phyloP scores from a whole-genome alignment of 2,797 vertebrate species.

The Cottoperca gobio region DNA sequence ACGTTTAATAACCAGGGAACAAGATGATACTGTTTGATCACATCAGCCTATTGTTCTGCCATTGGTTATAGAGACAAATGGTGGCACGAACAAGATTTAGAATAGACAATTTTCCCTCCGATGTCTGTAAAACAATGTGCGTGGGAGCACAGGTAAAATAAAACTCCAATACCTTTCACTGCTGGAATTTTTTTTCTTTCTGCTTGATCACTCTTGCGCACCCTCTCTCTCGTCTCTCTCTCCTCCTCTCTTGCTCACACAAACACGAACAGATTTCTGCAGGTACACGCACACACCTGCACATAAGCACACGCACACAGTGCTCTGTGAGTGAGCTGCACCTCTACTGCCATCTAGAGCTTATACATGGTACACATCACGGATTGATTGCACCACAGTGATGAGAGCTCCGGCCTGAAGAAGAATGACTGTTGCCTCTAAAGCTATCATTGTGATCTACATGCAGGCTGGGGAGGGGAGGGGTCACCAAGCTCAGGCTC shows the following conservation, averaged over 20 bases:
- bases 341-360: constrained; percentile 78
- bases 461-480: neutral
- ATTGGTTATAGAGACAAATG: constrained; percentile 74
- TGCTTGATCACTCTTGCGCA: constrained; percentile 50
- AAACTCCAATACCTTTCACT: constrained; percentile 60
- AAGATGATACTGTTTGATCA: constrained; percentile 77
- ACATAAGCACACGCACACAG: neutral
- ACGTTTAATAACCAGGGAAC: constrained; percentile 77
- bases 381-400: constrained; percentile 2
- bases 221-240: constrained; percentile 12
- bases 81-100: constrained; percentile 70
- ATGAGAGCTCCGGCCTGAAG: constrained; percentile 5
- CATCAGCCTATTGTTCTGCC: constrained; percentile 74
- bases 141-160: constrained; percentile 64
- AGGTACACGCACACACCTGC: constrained; percentile 30
- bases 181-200: constrained; percentile 30
- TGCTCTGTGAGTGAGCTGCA: constrained; percentile 46
- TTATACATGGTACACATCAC: neutral
- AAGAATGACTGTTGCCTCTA: constrained; percentile 2
- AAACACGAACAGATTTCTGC: constrained; percentile 42
- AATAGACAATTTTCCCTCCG: constrained; percentile 60
- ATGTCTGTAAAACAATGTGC: constrained; percentile 66
- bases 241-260: constrained; percentile 11
- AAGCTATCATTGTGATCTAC: constrained; percentile 17
- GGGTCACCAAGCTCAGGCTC: constrained; percentile 14